Evolutionary conservation across 2,797 vertebrate genomes (phyloP), one percentile per base, ranked within the genome.

Genomic region (Podargus strigoides): DNA sequence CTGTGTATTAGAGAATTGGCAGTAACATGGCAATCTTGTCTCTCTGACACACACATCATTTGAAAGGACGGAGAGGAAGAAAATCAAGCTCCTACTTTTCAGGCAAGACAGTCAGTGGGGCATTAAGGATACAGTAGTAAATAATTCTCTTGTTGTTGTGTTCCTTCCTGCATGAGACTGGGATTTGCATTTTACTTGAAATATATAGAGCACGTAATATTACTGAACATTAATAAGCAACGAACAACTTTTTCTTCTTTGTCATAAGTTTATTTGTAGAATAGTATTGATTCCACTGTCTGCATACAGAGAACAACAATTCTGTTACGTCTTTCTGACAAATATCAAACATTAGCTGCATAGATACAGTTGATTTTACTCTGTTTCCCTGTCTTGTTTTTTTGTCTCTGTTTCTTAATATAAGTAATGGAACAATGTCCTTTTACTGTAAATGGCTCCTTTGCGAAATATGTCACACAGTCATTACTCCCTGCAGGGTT

Each of bases 1-100:
- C 95, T 96, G 91, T 82, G 89, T 75, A 55, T 95, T 94, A 92
- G 91, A 85, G 94, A 97, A 94, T 70, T 96, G 96, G 94, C 85
- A 95, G 94, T 72, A 97, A 87, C 90, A 37, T 91, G 94, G 87
- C 96, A 97, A 63, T 95, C 95, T 96, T 89, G 83, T 94, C 93
- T 97, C 91, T 70, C 82, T 87, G 94, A 92, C 68, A 75, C 81
- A 76, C 26, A 66, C 80, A 66, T 84, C 17, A 12, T 97, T 95
- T 80, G 74, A 96, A 97, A 96, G 93, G 92, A 96, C 41, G 79
- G 66, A 47, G 60, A 89, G 69, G 91, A 93, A 89, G 80, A 72
- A 95, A 97, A 96, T 87, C 69, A 75, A 91, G 78, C 85, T 94
- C 74, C 56, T 63, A 11, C 90, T 85, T 96, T 87, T 94, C 82